Conservation (phyloP, 2,888 invertebrate species). For the Morinoia aosen region DNA sequence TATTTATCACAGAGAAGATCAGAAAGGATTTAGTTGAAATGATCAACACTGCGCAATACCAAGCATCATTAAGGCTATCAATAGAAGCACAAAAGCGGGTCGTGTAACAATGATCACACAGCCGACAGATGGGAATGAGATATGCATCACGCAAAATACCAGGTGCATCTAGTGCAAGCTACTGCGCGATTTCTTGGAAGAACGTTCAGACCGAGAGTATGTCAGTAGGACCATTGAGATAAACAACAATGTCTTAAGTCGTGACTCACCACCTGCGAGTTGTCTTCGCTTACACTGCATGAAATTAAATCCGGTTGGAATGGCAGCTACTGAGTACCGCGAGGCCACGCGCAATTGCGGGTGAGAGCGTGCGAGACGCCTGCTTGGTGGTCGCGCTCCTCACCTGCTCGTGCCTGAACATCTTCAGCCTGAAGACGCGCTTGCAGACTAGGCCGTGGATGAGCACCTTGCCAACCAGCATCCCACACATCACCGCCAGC, state of each 20-base stretch:
- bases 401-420: constrained; percentile 73
- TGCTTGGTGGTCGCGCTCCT: background rate
- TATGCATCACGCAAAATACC: too few relatives aligned
- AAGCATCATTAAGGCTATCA: background rate
- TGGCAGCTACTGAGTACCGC: too few relatives aligned
- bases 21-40: background rate
- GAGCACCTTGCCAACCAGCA: constrained; percentile 73
- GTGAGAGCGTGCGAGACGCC: too few relatives aligned
- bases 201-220: background rate
- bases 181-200: background rate
- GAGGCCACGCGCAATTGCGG: too few relatives aligned
- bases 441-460: constrained; percentile 73
- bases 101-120: too few relatives aligned
- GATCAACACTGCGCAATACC: background rate
- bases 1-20: background rate
- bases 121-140: too few relatives aligned
- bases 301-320: too few relatives aligned
- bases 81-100: background rate
- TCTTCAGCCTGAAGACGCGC: constrained; percentile 72
- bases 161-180: background rate
- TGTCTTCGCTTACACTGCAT: too few relatives aligned
- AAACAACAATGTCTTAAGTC: background rate
- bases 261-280: too few relatives aligned
- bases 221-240: background rate
- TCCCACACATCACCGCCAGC: constrained; percentile 72